A percentile compares a stretch with the other conserved stretches of the same genome.
phyloP scores from a whole-genome alignment of 2,113 vertebrate genomes.

The Potamarius usumacintae region DNA sequence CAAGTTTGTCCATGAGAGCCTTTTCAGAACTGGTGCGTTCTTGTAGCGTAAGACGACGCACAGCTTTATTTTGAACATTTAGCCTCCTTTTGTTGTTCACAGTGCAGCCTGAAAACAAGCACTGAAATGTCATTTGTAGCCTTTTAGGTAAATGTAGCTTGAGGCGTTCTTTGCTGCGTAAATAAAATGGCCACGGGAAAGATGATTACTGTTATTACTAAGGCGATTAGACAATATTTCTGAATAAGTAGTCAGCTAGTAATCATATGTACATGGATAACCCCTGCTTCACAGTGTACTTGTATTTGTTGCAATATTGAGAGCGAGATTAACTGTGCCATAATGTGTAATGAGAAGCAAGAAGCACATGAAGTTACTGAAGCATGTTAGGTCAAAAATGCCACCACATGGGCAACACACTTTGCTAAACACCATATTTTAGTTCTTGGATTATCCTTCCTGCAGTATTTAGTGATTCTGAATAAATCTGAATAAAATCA shows the following conservation, averaged over 20 bases:
- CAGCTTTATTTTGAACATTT: neutral
- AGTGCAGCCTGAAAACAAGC: neutral
- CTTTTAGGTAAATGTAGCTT: neutral
- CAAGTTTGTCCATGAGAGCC: neutral
- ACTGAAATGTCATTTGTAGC: neutral
- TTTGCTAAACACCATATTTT: neutral
- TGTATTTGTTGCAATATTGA: neutral
- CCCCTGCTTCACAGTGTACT: neutral
- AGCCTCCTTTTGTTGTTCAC: neutral
- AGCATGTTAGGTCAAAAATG: neutral
- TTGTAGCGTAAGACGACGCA: neutral
- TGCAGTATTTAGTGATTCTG: neutral
- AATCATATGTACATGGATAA: neutral
- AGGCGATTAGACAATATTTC: neutral
- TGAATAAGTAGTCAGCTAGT: neutral
- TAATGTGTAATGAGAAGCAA: constrained; percentile 4
- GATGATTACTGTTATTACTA: neutral
- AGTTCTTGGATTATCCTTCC: neutral
- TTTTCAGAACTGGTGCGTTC: neutral
- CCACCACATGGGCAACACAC: neutral
- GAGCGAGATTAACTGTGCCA: neutral
- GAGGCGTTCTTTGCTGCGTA: neutral
- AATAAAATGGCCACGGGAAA: neutral
- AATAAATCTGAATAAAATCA: neutral
- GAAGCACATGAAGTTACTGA: constrained; percentile 35